Evolutionary conservation across 2,888 invertebrate genomes (phyloP), one percentile per base, ranked within the genome.

Genomic region (Drosophila buzzatii): DNA sequence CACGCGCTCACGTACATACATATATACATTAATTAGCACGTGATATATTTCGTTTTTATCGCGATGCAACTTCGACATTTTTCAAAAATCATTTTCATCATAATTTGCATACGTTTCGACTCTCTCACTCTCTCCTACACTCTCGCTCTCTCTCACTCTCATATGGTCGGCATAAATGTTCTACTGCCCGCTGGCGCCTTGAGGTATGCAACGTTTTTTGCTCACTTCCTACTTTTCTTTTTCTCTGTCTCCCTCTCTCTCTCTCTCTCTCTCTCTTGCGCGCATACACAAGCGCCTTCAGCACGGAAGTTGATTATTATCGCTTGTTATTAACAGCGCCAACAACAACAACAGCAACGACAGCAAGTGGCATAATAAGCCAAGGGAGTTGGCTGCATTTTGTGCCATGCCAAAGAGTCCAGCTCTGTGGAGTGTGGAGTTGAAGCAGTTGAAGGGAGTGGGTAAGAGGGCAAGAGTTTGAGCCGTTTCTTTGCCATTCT

Each of bases 231-330:
- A n/a, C 10, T n/a, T n/a, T 27, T 42, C 23, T 41, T 61, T 35
- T 56, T 49, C 59, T 63, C 18, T 8, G 35, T 31, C 37, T 20
- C 27, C 18, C 18, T 39, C n/a, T 63, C 41, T 18, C 55, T 23
- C 18, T 27, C 12, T 10, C 44, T 16, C 2, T 27, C 27, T 27
- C 12, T 16, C 52, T 45, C 14, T 23, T 3, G 16, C 47, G 9
- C 31, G 1, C 51, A n/a, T 27, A 35, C 60, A 53, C 53, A 66
- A 71, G 73, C 76, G 80, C 85, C 82, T 70, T 76, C 73, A 74
- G 86, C 90, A 79, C 89, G 89, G 89, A 89, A 89, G 89, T 89
- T 85, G 89, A 89, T 89, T 89, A 90, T 90, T 89, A 90, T 89
- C 90, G 89, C 89, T 85, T 90, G 90, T 90, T 90, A 89, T 90